Evolutionary conservation across 2,113 vertebrate genomes (phyloP), one percentile per base, ranked within the genome.

Genomic region (Dascyllus trimaculatus): DNA sequence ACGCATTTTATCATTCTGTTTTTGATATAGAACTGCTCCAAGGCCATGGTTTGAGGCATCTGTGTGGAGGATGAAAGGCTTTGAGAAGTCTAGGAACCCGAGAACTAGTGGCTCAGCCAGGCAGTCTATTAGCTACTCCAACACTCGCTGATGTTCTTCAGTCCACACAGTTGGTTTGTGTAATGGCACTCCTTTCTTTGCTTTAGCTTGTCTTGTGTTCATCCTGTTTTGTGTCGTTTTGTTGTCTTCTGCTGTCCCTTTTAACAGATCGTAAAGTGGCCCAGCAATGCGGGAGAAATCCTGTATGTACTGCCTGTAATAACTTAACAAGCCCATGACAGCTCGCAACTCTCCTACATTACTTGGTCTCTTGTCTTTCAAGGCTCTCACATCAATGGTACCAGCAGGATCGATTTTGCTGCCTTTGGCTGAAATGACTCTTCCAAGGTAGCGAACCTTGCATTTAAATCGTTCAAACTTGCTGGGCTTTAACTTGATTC

Each of bases 271-370:
- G 2, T 48, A 59, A 25, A 70, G 24, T n/a, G 52, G 53, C 5
- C 43, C n/a, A 19, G 19, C 65, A 43, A 52, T 7, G 2, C 11
- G 25, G 14, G 66, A 78, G 43, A 71, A 78, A 25, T 70, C 67
- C 6, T 25, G 8, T 11, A 65, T 65, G 17, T 48, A 65, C 7
- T 67, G 43, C 26, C 40, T 46, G 58, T 56, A 74, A 21, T 4
- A 51, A 22, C 43, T 59, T 11, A 74, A 45, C 9, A 48, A 17
- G 17, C 62, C 54, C 11, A 76, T 22, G 17, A 51, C 18, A 15
- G 63, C 19, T 67, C 63, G 0, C 10, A 67, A 9, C 17, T 75
- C 61, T 45, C 51, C 61, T 10, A 75, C 40, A 25, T 2, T 75
- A 1, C 5, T 25, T 5, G 53, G 46, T 13, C 21, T 51, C 13